phyloP scores from a whole-genome alignment of 2,797 vertebrate genomes.

The Echiichthys vipera region DNA sequence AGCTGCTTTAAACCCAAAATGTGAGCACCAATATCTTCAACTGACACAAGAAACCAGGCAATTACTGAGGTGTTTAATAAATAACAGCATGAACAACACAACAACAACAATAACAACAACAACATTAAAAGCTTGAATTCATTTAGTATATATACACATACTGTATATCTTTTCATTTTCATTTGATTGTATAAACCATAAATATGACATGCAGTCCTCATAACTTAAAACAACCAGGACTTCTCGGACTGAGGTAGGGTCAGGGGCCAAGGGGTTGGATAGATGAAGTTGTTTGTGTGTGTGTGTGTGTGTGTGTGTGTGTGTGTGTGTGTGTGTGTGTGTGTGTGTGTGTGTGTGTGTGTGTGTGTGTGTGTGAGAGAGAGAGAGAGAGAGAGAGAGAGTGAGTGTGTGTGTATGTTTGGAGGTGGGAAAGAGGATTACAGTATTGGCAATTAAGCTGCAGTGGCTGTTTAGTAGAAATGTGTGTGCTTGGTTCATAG shows the following conservation, averaged over 20 bases:
- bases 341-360: constrained; percentile 14
- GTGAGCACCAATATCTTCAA: constrained; percentile 10
- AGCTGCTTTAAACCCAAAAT: neutral
- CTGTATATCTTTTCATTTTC: constrained; percentile 83
- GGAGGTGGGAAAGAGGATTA: constrained; percentile 64
- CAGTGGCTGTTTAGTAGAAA: constrained; percentile 76
- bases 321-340: constrained; percentile 31
- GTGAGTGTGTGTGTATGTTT: no score
- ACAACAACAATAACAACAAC: constrained; percentile 73
- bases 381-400: no score
- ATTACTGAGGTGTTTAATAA: constrained; percentile 98
- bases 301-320: constrained; percentile 28
- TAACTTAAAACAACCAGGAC: constrained; percentile 97
- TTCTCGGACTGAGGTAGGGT: constrained; percentile 95
- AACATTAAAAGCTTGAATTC: constrained; percentile 84
- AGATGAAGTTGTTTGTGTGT: constrained; percentile 50
- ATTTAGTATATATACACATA: constrained; percentile 83
- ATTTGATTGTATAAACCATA: constrained; percentile 98
- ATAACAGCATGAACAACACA: constrained; percentile 90
- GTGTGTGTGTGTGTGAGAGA: constrained; percentile 32
- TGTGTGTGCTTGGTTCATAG: constrained; percentile 68
- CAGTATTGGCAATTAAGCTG: constrained; percentile 84
- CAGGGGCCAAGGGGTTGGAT: constrained; percentile 69
- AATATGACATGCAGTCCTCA: constrained; percentile 99
- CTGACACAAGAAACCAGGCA: constrained; percentile 68